Evolutionary conservation across 2,797 vertebrate genomes (phyloP).

Genomic region (Helicolenus hilgendorfi): DNA sequence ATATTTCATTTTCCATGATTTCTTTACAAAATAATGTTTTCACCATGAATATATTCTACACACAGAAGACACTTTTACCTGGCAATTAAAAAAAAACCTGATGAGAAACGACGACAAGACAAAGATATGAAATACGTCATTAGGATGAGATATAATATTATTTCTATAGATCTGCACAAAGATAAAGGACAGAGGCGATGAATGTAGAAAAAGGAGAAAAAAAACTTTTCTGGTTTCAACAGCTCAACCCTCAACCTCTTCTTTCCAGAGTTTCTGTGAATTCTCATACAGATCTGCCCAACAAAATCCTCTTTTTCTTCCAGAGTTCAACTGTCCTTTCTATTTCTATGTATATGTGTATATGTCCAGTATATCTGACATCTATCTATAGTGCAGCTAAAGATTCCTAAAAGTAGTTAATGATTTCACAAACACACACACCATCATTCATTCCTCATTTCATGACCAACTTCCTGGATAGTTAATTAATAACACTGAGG

Average conservation of each 20-base stretch:
- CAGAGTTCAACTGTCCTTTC: not conserved
- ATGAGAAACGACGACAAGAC: not conserved
- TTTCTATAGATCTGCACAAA: not conserved
- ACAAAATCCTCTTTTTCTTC: not conserved
- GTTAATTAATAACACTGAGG: slow-evolving; percentile 47
- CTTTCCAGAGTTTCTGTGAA: too few species aligned
- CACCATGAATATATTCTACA: not conserved
- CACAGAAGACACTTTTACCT: not conserved
- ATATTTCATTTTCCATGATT: not conserved
- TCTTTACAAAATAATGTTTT: not conserved
- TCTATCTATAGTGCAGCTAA: not conserved
- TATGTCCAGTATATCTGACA: not conserved
- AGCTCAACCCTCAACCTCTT: too few species aligned
- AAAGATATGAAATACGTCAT: not conserved
- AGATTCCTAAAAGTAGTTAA: slow-evolving; percentile 18
- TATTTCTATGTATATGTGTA: not conserved
- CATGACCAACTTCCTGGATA: slow-evolving; percentile 10
- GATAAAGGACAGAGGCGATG: not conserved
- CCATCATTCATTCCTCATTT: not conserved
- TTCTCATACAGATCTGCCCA: not conserved
- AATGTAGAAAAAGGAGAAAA: not conserved
- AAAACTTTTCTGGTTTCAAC: not conserved
- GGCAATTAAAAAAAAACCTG: not conserved
- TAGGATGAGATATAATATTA: not conserved
- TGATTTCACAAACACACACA: slow-evolving; percentile 12